phyloP scores from a whole-genome alignment of 2,797 vertebrate genomes.

The Microcaecilia unicolor region DNA sequence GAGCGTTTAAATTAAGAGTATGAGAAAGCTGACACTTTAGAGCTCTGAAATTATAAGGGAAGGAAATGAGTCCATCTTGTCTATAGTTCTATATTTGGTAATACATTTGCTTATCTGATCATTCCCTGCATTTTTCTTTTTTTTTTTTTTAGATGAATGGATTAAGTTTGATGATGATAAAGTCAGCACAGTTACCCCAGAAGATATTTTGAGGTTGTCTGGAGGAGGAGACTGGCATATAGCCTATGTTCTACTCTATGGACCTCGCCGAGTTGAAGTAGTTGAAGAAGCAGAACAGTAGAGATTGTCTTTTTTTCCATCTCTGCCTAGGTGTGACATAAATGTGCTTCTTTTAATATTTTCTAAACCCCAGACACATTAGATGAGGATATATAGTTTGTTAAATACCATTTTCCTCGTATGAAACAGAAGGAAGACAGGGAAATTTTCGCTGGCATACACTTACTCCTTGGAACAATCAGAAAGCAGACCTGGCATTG shows the following conservation, averaged over 20 bases:
- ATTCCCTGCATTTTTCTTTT: not conserved
- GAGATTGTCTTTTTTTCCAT: constrained; percentile 63
- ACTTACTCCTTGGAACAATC: constrained; percentile 16
- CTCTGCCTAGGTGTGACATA: constrained; percentile 95
- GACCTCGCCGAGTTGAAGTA: constrained; percentile 83
- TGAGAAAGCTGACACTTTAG: no score
- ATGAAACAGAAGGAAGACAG: constrained; percentile 13
- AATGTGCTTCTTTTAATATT: constrained; percentile 67
- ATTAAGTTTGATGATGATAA: constrained; percentile 98
- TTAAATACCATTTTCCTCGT: constrained; percentile 27
- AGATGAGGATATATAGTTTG: constrained; percentile 30
- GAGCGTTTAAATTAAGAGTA: no score
- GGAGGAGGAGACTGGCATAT: constrained; percentile 98
- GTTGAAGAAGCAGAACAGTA: constrained; percentile 71
- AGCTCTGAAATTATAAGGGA: no score
- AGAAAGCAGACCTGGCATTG: constrained; percentile 7
- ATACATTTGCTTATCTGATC: no score
- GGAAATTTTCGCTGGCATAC: constrained; percentile 3
- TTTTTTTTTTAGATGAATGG: constrained; percentile 79
- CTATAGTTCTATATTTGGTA: not conserved
- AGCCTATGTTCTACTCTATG: constrained; percentile 94
- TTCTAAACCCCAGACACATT: constrained; percentile 46
- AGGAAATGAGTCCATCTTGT: not conserved
- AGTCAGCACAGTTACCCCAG: constrained; percentile 91
- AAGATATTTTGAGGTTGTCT: constrained; percentile 91